These are phyloP conservation scores for Drosophila lutescens DNA, from an alignment of 2,888 invertebrate genomes.

Conservation along the genomic window DNA sequence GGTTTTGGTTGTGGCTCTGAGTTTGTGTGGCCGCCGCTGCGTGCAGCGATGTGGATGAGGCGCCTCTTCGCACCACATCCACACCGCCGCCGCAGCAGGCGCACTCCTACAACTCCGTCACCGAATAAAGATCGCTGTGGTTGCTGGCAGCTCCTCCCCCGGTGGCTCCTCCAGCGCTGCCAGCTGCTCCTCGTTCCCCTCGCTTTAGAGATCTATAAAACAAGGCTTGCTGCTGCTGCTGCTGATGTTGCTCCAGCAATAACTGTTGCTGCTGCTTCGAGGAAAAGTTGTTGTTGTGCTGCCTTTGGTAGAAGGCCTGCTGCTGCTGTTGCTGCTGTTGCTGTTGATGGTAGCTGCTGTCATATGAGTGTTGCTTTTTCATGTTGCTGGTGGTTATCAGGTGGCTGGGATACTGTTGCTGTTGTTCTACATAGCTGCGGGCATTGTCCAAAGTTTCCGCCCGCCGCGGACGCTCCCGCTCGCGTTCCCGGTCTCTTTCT, in stretches of 20 bases:
- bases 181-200: slow-evolving; percentile 41
- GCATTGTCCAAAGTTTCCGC: slow-evolving; percentile 82
- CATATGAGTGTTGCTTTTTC: slow-evolving; percentile 82
- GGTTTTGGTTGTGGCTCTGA: slow-evolving; percentile 29
- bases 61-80: slow-evolving; percentile 83
- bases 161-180: slow-evolving; percentile 63
- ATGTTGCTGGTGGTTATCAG: slow-evolving; percentile 60
- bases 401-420: slow-evolving; percentile 49
- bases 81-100: slow-evolving; percentile 85
- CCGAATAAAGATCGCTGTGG: slow-evolving; percentile 89
- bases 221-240: slow-evolving; percentile 71
- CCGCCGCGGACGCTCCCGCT: slow-evolving; percentile 78
- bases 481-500: slow-evolving; percentile 46
- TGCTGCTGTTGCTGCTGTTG: slow-evolving; percentile 73
- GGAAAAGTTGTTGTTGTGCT: slow-evolving; percentile 71
- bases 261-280: slow-evolving; percentile 60
- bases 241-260: slow-evolving; percentile 69
- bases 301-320: slow-evolving; percentile 62
- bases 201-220: slow-evolving; percentile 85
- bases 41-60: slow-evolving; percentile 77
- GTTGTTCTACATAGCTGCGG: slow-evolving; percentile 81
- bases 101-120: slow-evolving; percentile 88
- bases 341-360: slow-evolving; percentile 74
- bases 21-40: slow-evolving; percentile 72
- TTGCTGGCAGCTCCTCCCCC: slow-evolving; percentile 25